Percentiles rank a stretch among this genome's conserved stretches.
Evolutionary conservation across 2,113 vertebrate species (phyloP).

Genomic region (Phoenicopterus ruber): DNA sequence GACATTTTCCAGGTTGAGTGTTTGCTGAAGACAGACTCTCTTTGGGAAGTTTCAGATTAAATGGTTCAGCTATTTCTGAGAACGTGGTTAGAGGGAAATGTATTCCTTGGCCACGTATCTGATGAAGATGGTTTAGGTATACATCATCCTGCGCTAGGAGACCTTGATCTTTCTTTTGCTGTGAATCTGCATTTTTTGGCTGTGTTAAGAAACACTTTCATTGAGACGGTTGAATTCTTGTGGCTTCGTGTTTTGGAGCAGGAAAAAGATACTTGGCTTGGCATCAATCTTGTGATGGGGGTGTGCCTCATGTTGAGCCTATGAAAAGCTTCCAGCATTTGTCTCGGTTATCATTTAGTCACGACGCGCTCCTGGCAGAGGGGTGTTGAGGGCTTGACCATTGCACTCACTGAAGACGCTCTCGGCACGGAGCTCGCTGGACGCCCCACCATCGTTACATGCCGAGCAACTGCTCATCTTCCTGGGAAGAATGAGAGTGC

Average conservation of each 20-base stretch:
- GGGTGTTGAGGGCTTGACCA: not conserved
- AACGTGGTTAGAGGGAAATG: not conserved
- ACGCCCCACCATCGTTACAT: not conserved
- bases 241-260: not conserved
- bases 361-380: rapidly evolving
- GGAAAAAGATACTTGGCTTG: not conserved
- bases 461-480: not conserved
- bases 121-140: not conserved
- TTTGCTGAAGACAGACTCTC: not conserved
- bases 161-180: not conserved
- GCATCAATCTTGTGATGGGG: not conserved
- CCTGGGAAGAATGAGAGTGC: not conserved
- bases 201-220: not conserved
- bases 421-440: not conserved
- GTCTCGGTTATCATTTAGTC: not conserved
- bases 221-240: not conserved
- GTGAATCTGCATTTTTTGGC: not conserved
- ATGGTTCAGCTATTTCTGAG: not conserved
- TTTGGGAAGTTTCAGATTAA: not conserved
- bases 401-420: not conserved
- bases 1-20: not conserved
- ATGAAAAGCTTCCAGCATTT: not conserved
- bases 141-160: not conserved
- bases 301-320: not conserved
- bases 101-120: not conserved